phyloP scores from a whole-genome alignment of 2,113 vertebrate genomes.

The Varanus komodoensis region DNA sequence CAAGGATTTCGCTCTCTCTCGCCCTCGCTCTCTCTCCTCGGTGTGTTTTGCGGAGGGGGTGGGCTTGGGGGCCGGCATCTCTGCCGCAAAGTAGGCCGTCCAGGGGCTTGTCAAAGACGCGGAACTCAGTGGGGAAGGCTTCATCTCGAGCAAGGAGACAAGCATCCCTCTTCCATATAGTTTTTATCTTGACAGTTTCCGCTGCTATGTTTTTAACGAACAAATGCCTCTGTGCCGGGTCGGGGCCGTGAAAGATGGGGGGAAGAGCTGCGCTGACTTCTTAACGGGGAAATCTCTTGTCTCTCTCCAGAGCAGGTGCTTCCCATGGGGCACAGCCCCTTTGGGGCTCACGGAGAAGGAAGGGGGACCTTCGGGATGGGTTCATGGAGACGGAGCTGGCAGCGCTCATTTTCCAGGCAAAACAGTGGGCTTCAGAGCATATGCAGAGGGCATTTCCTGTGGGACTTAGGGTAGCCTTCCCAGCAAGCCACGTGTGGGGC shows the following conservation, averaged over 20 bases:
- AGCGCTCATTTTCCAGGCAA: background rate
- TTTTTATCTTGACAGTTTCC: slow-evolving; percentile 1
- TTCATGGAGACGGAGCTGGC: background rate
- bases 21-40: background rate
- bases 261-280: too few relatives aligned
- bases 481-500: background rate
- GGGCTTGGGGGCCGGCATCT: background rate
- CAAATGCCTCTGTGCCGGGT: background rate
- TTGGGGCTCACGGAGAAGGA: too few relatives aligned
- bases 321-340: background rate
- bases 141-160: background rate
- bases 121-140: background rate
- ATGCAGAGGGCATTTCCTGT: background rate
- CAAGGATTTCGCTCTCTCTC: background rate
- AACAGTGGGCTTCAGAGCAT: too few relatives aligned
- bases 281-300: background rate
- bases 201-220: background rate
- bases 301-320: background rate
- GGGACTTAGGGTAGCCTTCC: too few relatives aligned
- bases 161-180: background rate
- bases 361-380: too few relatives aligned
- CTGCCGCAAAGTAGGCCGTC: background rate
- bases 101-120: too few relatives aligned
- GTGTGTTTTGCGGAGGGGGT: too few relatives aligned
- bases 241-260: background rate